Evolutionary conservation across 2,888 invertebrate species (phyloP), one percentile per base, ranked within the genome.

Genomic region (Trichopoda pennipes): DNA sequence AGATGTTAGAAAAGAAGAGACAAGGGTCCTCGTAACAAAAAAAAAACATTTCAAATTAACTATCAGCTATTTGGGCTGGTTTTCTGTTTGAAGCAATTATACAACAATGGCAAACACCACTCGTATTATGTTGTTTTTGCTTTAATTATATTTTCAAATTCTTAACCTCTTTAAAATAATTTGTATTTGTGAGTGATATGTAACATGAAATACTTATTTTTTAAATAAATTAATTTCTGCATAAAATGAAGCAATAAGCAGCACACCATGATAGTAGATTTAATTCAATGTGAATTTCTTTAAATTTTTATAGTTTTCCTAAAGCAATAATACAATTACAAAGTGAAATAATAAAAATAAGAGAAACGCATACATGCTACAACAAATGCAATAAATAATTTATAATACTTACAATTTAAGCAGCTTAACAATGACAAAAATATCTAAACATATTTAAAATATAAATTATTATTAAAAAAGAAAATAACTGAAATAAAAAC

Each of bases 371-470:
- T 74, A 64, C 64, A 56, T 64, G 55, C 19, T 7, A 17, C 32
- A 68, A 60, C 47, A 64, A 58, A 64, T 49, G 23, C 44, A 79
- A 73, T 23, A 66, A 64, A 44, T 60, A 60, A 38, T 32, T 42
- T 53, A 53, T 61, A 32, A 56, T 14, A 63, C 66, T 61, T 63
- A 61, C 42, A 60, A 76, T 51, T 44, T 61, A 68, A 69, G 76
- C 74, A 69, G 66, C 84, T 80, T 69, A 85, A 84, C 1, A 38
- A 86, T 16, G 32, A 81, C 77, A 82, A 78, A 69, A 60, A 58
- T 28, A 38, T 38, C 10, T 12, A 38, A 12, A 38, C 38, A 38
- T 47, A 56, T 38, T 38, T 12, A 38, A 38, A 10, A 7, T 38
- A 38, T 38, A 38, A 38, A 38, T 12, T 38, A 38, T 38, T 38